These are phyloP conservation scores for Stenopsyche tienmushanensis DNA, from an alignment of 1,140 invertebrate genomes.

Conservation along the genomic window DNA sequence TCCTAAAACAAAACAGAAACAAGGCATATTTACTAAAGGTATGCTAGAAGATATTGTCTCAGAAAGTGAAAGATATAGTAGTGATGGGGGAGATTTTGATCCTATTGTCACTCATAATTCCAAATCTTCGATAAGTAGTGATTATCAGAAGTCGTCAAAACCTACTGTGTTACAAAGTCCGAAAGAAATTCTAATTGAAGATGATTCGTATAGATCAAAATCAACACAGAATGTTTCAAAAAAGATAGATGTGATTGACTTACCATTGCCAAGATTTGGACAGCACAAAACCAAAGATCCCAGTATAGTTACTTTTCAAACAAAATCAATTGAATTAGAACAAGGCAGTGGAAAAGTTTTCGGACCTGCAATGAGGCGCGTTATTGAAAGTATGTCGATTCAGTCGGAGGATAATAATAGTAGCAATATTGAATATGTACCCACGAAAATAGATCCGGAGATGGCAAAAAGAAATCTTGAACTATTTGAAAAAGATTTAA, in stretches of 20 bases:
- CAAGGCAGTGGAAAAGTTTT: conserved; percentile 25
- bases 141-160: background rate
- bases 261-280: conserved; percentile 8
- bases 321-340: conserved; percentile 19
- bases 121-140: background rate
- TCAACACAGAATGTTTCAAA: background rate
- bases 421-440: conserved; percentile 49
- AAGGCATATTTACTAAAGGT: no score
- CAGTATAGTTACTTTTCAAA: conserved; percentile 38
- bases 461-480: conserved; percentile 53
- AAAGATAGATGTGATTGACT: background rate
- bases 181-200: background rate
- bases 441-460: conserved; percentile 49
- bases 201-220: conserved; percentile 2
- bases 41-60: conserved; percentile 39
- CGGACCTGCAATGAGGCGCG: conserved; percentile 31
- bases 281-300: conserved; percentile 1
- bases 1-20: background rate
- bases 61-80: conserved; percentile 38
- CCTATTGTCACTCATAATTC: background rate
- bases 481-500: conserved; percentile 53
- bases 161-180: background rate
- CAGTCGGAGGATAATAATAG: background rate
- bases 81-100: conserved; percentile 24
- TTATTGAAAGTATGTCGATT: conserved; percentile 30